Conservation (phyloP, 2,888 invertebrate species). For the Ctenicera cuprea region DNA sequence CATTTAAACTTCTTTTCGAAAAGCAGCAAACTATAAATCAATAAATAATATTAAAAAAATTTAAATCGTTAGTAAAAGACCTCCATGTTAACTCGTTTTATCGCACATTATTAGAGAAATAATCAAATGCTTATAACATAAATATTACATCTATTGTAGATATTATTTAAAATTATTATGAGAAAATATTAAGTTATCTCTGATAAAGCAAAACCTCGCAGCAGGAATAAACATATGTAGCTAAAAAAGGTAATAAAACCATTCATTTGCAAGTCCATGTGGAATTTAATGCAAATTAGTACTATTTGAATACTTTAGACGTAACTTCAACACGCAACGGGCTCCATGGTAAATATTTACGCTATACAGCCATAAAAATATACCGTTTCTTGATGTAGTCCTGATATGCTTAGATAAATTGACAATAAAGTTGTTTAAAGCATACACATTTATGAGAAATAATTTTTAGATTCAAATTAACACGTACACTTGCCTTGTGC, state of each 20-base stretch:
- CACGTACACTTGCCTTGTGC: too few species aligned
- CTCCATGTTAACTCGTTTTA: too few species aligned
- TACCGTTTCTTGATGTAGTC: neutral
- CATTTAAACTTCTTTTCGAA: too few species aligned
- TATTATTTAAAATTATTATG: too few species aligned
- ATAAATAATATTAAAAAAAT: too few species aligned
- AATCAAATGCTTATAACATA: too few species aligned
- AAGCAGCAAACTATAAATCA: too few species aligned
- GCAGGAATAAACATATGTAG: too few species aligned
- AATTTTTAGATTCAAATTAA: neutral
- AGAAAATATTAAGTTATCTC: too few species aligned
- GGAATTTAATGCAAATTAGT: conserved; percentile 5
- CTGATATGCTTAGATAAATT: neutral
- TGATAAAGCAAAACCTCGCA: neutral
- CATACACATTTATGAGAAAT: neutral
- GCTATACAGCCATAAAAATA: neutral
- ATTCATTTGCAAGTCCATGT: neutral
- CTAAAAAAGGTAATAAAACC: conserved; percentile 1
- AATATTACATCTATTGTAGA: too few species aligned
- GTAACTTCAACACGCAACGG: conserved; percentile 10
- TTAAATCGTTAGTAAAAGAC: too few species aligned
- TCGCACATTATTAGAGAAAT: too few species aligned
- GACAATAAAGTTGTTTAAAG: neutral
- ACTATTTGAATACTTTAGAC: conserved; percentile 2
- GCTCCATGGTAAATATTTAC: neutral